A percentile compares a stretch with the other conserved stretches of the same genome.
phyloP scores from a whole-genome alignment of 1,140 invertebrate genomes.

The Eciton burchellii region DNA sequence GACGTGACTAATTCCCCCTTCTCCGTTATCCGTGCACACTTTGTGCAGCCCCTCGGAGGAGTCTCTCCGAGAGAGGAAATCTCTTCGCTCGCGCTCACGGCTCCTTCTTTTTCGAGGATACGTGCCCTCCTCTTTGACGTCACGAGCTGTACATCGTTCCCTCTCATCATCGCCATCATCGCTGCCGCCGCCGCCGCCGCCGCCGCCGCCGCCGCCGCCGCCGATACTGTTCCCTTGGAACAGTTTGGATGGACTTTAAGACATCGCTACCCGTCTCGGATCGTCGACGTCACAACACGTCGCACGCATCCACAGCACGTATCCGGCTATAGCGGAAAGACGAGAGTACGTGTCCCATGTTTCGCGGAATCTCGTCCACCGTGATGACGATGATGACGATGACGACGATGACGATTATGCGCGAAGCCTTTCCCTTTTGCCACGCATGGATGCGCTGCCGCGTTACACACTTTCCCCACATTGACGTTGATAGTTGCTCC shows the following conservation, averaged over 20 bases:
- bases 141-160: conserved; percentile 5
- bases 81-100: conserved; percentile 8
- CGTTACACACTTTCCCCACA: conserved; percentile 43
- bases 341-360: neutral
- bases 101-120: conserved; percentile 32
- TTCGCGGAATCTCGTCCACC: conserved; percentile 18
- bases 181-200: neutral
- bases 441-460: too few relatives aligned
- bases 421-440: conserved; percentile 53
- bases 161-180: conserved; percentile 3
- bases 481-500: conserved; percentile 10
- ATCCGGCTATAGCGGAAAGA: conserved; percentile 31
- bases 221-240: conserved; percentile 45
- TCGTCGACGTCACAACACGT: conserved; percentile 30
- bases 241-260: conserved; percentile 15
- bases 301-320: neutral
- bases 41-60: conserved; percentile 24
- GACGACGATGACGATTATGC: conserved; percentile 22
- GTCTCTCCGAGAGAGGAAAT: neutral
- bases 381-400: neutral
- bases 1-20: conserved; percentile 51
- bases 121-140: conserved; percentile 52
- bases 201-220: neutral
- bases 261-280: neutral
- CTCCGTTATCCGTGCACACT: neutral